Percentiles rank a stretch among this genome's conserved stretches.
phyloP scores from a whole-genome alignment of 2,888 invertebrate genomes.

The Callinectes sapidus region DNA sequence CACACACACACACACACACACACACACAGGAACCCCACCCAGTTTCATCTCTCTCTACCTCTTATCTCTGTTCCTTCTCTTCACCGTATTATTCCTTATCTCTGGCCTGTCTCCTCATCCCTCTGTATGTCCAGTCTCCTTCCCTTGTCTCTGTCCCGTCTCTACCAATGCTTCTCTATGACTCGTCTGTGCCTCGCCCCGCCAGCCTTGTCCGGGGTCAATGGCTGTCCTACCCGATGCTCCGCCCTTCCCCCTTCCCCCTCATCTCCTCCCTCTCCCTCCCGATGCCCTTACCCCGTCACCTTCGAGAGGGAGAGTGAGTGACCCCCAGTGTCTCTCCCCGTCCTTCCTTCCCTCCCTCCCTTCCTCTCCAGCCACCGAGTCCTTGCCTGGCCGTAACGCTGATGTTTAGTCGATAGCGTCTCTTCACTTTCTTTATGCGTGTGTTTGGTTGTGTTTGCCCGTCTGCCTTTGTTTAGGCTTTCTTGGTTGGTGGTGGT shows the following conservation, averaged over 20 bases:
- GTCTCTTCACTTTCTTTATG: slow-evolving; percentile 2
- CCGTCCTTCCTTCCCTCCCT: background rate
- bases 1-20: background rate
- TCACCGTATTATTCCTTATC: no score
- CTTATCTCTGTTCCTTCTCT: background rate
- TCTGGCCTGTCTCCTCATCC: no score
- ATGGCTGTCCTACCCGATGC: background rate
- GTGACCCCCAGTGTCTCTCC: background rate
- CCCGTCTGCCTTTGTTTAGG: background rate
- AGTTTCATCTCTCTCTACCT: background rate
- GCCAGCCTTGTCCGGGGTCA: slow-evolving; percentile 23
- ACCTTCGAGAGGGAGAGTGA: slow-evolving; percentile 20
- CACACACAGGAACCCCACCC: background rate
- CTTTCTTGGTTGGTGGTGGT: background rate
- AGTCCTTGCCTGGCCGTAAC: background rate
- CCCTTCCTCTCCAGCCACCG: background rate
- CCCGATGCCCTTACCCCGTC: background rate
- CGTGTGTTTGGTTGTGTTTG: background rate
- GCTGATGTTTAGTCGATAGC: background rate
- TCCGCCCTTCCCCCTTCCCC: background rate
- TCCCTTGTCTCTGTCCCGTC: background rate
- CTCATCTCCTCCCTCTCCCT: background rate
- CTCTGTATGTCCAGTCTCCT: background rate
- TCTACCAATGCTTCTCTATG: background rate
- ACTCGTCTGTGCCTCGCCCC: background rate